phyloP scores from a whole-genome alignment of 2,113 vertebrate genomes.

The Chiloscyllium plagiosum region DNA sequence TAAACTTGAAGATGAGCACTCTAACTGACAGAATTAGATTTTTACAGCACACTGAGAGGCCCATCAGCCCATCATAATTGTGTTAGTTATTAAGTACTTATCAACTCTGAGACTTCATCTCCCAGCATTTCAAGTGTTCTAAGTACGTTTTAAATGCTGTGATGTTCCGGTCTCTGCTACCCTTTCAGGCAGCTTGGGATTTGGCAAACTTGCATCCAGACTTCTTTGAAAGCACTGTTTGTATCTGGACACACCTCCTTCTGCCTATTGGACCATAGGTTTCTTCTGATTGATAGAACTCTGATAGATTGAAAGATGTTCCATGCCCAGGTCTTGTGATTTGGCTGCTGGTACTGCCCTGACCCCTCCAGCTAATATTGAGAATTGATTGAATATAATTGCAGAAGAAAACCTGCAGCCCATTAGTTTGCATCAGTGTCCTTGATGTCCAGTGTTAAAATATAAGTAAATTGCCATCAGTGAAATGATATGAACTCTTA shows the following conservation, averaged over 20 bases:
- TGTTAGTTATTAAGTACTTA: no score
- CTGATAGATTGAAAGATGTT: not conserved
- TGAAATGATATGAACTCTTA: not conserved
- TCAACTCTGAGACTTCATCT: no score
- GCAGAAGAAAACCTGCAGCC: not conserved
- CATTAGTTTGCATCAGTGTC: not conserved
- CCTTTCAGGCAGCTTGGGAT: no score
- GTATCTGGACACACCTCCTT: not conserved
- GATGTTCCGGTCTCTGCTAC: no score
- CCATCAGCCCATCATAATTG: no score
- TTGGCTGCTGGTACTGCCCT: not conserved
- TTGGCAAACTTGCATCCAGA: not conserved
- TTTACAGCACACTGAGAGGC: no score
- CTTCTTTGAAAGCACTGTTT: not conserved
- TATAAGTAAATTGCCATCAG: not conserved
- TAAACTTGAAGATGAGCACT: not conserved
- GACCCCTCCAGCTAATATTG: not conserved
- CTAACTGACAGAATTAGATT: not conserved
- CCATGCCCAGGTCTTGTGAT: not conserved
- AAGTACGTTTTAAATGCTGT: no score
- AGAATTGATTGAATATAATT: not conserved
- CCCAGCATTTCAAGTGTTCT: no score
- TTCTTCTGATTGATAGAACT: not conserved
- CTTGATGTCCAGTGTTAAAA: not conserved
- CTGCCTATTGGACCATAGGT: not conserved